Base-by-base conservation (phyloP, 2,113 vertebrate species). In the Oryzias celebensis region DNA sequence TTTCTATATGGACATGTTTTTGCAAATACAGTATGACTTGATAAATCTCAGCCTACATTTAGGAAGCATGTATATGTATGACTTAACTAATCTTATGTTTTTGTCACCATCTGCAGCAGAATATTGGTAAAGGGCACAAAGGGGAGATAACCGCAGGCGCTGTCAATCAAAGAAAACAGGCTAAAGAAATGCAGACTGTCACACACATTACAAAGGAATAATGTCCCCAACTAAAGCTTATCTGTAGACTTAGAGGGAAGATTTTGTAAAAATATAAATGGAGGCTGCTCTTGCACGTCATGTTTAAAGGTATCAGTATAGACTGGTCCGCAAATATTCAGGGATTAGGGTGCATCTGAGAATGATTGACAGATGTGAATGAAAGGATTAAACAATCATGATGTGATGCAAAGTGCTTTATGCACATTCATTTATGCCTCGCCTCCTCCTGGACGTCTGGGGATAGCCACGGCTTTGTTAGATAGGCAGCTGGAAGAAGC, bases 371-470 rank as follows among this genome's bases (percentile, higher is more conserved):
- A 73, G 75, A 48, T 59, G 73, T 50, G 73, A 80, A 77, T 75
- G 73, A 84, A 75, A 77, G 76, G 84, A 81, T 82, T 85, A 78
- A 68, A 84, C 67, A 81, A 77, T 82, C 69, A 80, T 74, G 68
- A 80, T 81, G 80, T 78, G 76, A 84, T 78, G 80, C 65, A 85
- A 75, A 81, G 77, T 78, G 83, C 71, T 81, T 77, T 69, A 78
- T 78, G 73, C 66, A 60, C 83, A 81, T 85, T 84, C 51, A 78
- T 81, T 81, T 77, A 75, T 80, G 49, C 71, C 62, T 64, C 23
- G 42, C 65, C 56, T 75, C 58, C 54, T 64, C 52, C 63, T 28
- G 14, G 52, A 51, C 65, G 70, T 58, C 65, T 63, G 66, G 59
- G 62, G 65, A 73, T 36, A 58, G 56, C 73, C 1, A 4, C 22